Evolutionary conservation across 2,888 invertebrate genomes (phyloP).

Genomic region (Syrphus vitripennis): DNA sequence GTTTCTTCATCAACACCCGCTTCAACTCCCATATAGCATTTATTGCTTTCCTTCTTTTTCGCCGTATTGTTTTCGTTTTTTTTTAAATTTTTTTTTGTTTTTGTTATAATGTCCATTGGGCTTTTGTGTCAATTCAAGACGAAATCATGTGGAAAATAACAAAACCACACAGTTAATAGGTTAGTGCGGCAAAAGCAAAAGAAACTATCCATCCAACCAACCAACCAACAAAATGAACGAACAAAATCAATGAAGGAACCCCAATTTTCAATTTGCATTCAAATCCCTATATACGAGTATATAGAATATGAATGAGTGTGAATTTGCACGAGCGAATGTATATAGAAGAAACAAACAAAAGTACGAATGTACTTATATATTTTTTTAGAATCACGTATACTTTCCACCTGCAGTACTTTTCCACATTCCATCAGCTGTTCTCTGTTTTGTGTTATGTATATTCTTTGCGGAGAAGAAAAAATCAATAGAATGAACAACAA

Average conservation of each 20-base stretch:
- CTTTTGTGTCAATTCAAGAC: constrained; percentile 20
- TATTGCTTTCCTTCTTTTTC: background rate
- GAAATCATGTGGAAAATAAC: constrained; percentile 69
- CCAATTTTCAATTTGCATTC: constrained; percentile 62
- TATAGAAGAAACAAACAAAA: background rate
- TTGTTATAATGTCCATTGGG: background rate
- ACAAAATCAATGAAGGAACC: constrained; percentile 58
- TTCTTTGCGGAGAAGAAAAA: background rate
- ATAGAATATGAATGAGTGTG: background rate
- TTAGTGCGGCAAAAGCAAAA: constrained; percentile 50
- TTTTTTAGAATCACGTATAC: background rate
- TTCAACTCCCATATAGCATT: background rate
- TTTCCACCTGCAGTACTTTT: constrained; percentile 25
- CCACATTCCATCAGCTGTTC: constrained; percentile 19
- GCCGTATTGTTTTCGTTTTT: background rate
- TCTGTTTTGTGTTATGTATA: constrained; percentile 3
- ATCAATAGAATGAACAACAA: constrained; percentile 7
- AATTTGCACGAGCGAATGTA: background rate
- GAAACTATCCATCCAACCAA: background rate
- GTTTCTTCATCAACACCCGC: background rate
- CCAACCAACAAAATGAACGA: constrained; percentile 14
- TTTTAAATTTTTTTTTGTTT: background rate
- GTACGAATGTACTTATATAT: background rate
- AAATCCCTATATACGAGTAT: background rate
- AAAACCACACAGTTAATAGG: constrained; percentile 65